Conservation (phyloP, 1,140 invertebrate genomes). For the Diorhabda sublineata region DNA sequence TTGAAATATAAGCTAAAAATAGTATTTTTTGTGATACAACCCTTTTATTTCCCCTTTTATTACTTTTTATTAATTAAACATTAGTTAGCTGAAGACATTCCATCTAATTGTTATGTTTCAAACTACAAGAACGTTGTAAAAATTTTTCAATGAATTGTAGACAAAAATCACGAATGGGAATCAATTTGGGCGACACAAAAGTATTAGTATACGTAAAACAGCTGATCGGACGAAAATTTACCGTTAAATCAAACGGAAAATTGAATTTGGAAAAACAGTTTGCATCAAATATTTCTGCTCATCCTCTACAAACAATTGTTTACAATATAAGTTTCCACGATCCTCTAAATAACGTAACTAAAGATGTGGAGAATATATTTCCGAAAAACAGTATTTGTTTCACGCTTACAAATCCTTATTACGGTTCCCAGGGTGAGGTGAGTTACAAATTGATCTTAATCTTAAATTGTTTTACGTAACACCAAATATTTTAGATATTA, state of each 20-base stretch:
- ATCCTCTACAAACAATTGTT: slow-evolving; percentile 67
- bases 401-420: slow-evolving; percentile 73
- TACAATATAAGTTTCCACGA: slow-evolving; percentile 56
- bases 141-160: slow-evolving; percentile 46
- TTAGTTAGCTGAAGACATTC: too few relatives aligned
- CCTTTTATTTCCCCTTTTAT: too few relatives aligned
- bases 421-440: slow-evolving; percentile 74
- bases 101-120: too few relatives aligned
- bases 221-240: slow-evolving; percentile 63
- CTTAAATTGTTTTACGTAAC: not conserved
- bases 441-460: slow-evolving; percentile 5
- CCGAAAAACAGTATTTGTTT: slow-evolving; percentile 64
- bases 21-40: too few relatives aligned
- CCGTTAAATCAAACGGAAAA: slow-evolving; percentile 52
- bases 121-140: too few relatives aligned
- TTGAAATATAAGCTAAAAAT: too few relatives aligned
- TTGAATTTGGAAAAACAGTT: slow-evolving; percentile 70
- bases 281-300: slow-evolving; percentile 53
- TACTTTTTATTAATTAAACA: too few relatives aligned
- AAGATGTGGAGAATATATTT: slow-evolving; percentile 67
- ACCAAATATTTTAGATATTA: slow-evolving; percentile 34
- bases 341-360: slow-evolving; percentile 38
- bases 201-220: slow-evolving; percentile 70
- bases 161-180: slow-evolving; percentile 61
- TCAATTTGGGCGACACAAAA: slow-evolving; percentile 68